Evolutionary conservation across 2,113 vertebrate species (phyloP), one percentile per base, ranked within the genome.

Genomic region (Cathartes aura): DNA sequence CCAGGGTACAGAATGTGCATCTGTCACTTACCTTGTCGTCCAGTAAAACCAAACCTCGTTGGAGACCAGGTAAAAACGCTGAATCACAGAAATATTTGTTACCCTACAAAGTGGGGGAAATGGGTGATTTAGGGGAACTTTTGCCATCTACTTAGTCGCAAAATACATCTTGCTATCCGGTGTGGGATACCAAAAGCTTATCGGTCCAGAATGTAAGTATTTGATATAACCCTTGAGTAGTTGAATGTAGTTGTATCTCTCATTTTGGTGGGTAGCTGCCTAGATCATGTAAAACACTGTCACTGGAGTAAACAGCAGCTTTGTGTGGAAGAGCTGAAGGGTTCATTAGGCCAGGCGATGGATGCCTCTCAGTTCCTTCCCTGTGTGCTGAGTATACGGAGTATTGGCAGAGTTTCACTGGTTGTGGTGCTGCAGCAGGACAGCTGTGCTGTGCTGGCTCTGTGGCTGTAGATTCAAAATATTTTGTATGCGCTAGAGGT

Each of bases 1-100:
- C 74, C 95, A 99, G 99, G 99, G 36, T 99, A 99, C 96, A 99
- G 98, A 95, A 99, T 99, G 99, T 99, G 99, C 88, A 99, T 99
- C 96, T 99, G 99, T 93, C 98, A 99, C 96, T 98, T 99, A 95
- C 94, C 99, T 53, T 99, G 99, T 96, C 98, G 96, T 79, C 98
- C 98, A 72, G 97, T 99, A 80, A 99, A 99, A 94, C 98, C 99
- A 95, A 98, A 98, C 81, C 94, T 98, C 11, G 64, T 89, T 52
- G 98, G 98, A 97, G 99, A 99, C 76, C 99, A 99, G 99, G 98
- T 99, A 98, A 97, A 67, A 90, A 15, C 12, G 18, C 48, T 50
- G 60, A n/a, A 64, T 59, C 38, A 11, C 55, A 70, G 22, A 64
- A 96, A 66, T 29, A 34, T 5, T 3, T 80, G 2, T 78, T 94